Evolutionary conservation across 2,113 vertebrate genomes (phyloP).

Genomic region (Mola mola): DNA sequence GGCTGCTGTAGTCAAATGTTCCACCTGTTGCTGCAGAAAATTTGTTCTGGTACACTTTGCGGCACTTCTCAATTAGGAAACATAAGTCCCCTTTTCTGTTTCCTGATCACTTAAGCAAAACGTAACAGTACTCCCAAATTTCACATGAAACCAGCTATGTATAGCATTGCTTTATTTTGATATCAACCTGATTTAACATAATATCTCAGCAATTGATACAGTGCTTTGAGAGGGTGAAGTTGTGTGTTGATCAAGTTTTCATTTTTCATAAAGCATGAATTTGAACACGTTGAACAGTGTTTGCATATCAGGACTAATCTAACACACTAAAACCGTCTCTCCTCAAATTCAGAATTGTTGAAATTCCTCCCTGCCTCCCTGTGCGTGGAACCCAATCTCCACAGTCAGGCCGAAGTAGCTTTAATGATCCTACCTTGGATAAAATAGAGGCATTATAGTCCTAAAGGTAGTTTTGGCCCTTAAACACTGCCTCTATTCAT

Average conservation of each 20-base stretch:
- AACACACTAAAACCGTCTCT: slow-evolving; percentile 74
- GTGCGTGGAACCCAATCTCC: slow-evolving; percentile 78
- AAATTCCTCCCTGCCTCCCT: slow-evolving; percentile 78
- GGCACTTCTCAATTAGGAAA: neutral
- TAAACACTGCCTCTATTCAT: slow-evolving; percentile 81
- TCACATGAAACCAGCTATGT: no score
- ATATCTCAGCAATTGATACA: no score
- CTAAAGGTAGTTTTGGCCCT: slow-evolving; percentile 70
- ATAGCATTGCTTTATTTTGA: neutral
- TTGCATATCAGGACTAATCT: slow-evolving; percentile 39
- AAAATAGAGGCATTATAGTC: slow-evolving; percentile 82
- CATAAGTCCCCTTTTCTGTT: no score
- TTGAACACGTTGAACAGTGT: no score
- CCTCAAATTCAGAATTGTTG: slow-evolving; percentile 77
- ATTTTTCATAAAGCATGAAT: no score
- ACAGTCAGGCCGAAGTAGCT: slow-evolving; percentile 55
- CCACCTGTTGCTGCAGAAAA: slow-evolving; percentile 2
- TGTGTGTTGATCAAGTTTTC: no score
- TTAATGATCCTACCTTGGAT: slow-evolving; percentile 74
- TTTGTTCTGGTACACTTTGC: neutral
- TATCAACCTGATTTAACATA: neutral
- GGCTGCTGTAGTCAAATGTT: neutral
- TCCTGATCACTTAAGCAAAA: neutral
- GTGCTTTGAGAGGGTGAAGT: neutral
- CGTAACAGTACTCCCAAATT: neutral